These are phyloP conservation scores for Bergia puertoricense DNA, from an alignment of 92 coral and sea anemone species.

Conservation along the genomic window DNA sequence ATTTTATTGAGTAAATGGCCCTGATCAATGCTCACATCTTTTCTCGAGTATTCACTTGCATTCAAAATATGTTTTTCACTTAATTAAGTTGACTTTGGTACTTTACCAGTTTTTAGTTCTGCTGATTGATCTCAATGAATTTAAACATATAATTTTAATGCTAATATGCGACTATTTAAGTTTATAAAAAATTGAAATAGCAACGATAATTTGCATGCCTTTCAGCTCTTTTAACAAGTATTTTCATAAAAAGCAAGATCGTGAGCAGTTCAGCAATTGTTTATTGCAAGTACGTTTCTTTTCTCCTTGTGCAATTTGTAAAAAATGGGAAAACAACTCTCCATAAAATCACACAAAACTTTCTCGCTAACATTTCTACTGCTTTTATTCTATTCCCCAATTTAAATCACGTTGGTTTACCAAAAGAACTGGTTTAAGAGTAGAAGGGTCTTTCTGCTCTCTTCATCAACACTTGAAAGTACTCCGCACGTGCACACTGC, in stretches of 20 bases:
- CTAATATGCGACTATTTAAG: no score
- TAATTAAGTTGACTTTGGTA: no score
- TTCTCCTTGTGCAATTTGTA: not conserved
- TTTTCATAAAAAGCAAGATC: not conserved
- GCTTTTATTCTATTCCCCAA: no score
- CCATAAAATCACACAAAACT: not conserved
- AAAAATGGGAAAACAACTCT: no score
- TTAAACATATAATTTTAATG: no score
- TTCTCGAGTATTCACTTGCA: not conserved
- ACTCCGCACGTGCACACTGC: not conserved
- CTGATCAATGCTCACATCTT: not conserved
- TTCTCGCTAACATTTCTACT: not conserved
- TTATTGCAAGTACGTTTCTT: no score
- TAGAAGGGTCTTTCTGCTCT: not conserved
- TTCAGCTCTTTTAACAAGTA: no score
- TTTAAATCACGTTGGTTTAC: not conserved
- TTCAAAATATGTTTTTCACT: not conserved
- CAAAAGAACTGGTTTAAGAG: no score
- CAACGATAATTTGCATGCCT: no score
- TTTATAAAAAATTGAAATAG: no score
- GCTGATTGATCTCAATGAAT: no score
- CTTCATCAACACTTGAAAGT: not conserved
- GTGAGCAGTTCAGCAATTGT: not conserved
- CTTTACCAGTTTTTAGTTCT: no score
- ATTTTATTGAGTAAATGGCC: not conserved